These are phyloP conservation scores for Sitobion miscanthi DNA, from an alignment of 1,140 invertebrate genomes.

Conservation along the genomic window DNA sequence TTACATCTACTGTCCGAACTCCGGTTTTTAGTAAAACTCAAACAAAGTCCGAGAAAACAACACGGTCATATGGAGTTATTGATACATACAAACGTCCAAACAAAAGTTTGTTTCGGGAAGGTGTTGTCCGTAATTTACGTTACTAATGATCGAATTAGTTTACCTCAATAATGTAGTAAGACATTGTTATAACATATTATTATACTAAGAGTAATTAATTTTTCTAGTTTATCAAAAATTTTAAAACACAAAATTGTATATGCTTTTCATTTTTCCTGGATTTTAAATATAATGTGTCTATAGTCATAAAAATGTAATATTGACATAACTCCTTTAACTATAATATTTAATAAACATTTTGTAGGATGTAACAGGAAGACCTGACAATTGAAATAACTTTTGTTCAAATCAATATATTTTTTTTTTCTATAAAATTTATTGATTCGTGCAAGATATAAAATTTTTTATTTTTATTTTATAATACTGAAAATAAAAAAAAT, in stretches of 20 bases:
- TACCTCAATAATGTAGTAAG: background rate
- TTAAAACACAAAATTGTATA: no score
- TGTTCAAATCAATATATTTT: no score
- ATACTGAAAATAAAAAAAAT: no score
- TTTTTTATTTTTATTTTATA: no score
- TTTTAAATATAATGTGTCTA: background rate
- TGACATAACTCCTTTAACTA: background rate
- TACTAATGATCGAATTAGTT: background rate
- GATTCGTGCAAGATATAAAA: no score
- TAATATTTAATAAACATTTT: background rate
- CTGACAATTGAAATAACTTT: no score
- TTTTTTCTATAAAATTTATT: no score
- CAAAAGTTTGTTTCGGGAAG: background rate
- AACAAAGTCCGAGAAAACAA: constrained; percentile 25
- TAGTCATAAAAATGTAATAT: background rate
- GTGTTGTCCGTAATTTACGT: constrained; percentile 11
- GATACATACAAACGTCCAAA: background rate
- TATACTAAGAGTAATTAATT: background rate
- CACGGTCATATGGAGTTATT: background rate
- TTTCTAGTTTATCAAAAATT: background rate
- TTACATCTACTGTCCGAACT: background rate
- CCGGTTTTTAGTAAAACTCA: constrained; percentile 35
- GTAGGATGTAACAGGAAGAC: no score
- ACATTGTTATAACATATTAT: background rate
- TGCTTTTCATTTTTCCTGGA: background rate